Base-by-base conservation (phyloP, 2,797 vertebrate genomes). In the Ctenopoma kingsleyae region DNA sequence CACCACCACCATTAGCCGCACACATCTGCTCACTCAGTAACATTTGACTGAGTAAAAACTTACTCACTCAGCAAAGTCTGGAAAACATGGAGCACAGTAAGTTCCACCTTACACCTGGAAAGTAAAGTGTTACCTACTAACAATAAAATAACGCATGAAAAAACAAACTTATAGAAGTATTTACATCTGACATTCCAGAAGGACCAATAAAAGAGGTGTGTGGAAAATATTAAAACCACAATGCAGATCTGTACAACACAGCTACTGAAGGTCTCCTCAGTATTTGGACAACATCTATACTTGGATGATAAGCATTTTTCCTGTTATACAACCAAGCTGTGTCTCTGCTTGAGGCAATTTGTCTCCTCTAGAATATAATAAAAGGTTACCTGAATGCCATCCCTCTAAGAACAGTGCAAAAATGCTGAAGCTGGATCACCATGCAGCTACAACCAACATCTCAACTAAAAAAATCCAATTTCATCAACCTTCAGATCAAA, bases 11-110 rank as follows among this genome's bases (percentile, higher is more conserved):
- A 38, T n/a, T 54, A 20, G 17, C 19, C 19, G n/a, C 44, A n/a
- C 8, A 71, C 47, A 53, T 74, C 62, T 76, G 61, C 30, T 54
- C 44, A n/a, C 44, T 70, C 49, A 16, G 53, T 19, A 61, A 55
- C 71, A 49, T 64, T 36, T 62, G 36, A 70, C 51, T 63, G 23
- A 5, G 27, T 79, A 17, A 69, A 73, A 76, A 19, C 22, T 30
- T 20, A 23, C 30, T 61, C 16, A 41, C 25, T 53, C 23, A 3
- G 40, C 16, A 3, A 8, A 22, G 23, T 38, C 35, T 48, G 2
- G 43, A 60, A 50, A 61, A 55, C 17, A 44, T n/a, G 5, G 16
- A 9, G 41, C 3, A 3, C 41, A 58, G 22, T 60, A 60, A 65
- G 73, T 71, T 65, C 30, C 61, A 50, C 32, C 15, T 53, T 63